phyloP scores from a whole-genome alignment of 2,797 vertebrate genomes.

The Caiman crocodilus region DNA sequence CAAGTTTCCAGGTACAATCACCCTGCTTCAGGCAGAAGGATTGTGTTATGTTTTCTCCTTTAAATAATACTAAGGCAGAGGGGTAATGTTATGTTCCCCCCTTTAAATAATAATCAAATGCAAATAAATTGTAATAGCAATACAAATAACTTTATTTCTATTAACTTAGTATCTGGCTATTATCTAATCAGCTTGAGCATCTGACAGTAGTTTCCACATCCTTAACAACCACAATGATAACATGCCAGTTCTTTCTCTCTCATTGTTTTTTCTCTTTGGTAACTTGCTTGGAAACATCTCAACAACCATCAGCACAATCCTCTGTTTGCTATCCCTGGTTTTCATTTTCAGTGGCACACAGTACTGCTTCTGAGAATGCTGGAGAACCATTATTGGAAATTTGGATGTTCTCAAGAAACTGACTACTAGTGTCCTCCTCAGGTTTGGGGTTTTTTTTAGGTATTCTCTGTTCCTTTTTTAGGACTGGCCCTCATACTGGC shows the following conservation, averaged over 20 bases:
- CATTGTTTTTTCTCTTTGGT: not conserved
- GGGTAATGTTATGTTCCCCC: not conserved
- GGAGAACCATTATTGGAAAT: not conserved
- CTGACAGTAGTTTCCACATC: not conserved
- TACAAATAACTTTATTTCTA: too few species aligned
- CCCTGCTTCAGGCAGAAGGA: too few species aligned
- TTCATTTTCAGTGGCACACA: not conserved
- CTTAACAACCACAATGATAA: not conserved
- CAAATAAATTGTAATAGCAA: not conserved
- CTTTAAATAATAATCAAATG: not conserved
- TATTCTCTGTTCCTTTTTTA: not conserved
- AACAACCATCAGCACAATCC: not conserved
- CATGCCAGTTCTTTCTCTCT: not conserved
- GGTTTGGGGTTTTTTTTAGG: accelerated
- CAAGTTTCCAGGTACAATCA: too few species aligned
- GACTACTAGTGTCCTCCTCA: not conserved
- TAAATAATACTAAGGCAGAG: too few species aligned
- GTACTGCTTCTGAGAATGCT: not conserved
- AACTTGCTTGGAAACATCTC: not conserved
- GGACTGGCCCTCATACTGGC: too few species aligned
- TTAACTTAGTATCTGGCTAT: too few species aligned
- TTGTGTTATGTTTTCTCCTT: too few species aligned
- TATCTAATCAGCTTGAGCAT: not conserved
- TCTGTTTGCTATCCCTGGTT: not conserved
- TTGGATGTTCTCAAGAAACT: not conserved